A percentile compares a stretch with the other conserved stretches of the same genome.
Conservation (phyloP, 2,113 vertebrate species). For the Urocolius indicus region DNA sequence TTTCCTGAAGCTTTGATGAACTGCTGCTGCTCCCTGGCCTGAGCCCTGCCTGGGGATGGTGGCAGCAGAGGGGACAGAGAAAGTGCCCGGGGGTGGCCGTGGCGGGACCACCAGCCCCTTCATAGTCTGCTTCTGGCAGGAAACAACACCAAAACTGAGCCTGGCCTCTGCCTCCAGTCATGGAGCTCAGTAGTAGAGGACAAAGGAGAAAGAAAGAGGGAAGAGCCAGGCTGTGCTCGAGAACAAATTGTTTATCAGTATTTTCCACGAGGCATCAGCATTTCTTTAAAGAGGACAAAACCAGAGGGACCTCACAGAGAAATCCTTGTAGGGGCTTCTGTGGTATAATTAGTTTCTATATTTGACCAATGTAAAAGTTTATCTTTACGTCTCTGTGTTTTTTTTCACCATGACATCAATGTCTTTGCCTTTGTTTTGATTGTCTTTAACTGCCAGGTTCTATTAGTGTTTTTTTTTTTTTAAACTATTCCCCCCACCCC, state of each 20-base stretch:
- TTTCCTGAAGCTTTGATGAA: neutral
- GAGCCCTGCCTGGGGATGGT: neutral
- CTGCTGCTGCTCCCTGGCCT: neutral
- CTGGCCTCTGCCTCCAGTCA: neutral
- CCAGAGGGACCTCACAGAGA: constrained; percentile 19
- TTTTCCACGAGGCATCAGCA: constrained; percentile 48
- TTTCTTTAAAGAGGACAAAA: constrained; percentile 59
- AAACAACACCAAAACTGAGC: neutral
- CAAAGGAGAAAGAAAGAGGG: neutral
- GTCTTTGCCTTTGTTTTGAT: constrained; percentile 41
- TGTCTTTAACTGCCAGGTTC: constrained; percentile 47
- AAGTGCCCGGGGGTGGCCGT: rapidly evolving
- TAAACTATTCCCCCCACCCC: neutral
- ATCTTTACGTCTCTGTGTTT: constrained; percentile 45
- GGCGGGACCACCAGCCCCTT: neutral
- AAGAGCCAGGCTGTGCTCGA: neutral
- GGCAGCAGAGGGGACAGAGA: neutral
- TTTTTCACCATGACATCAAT: constrained; percentile 55
- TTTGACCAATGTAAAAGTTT: constrained; percentile 58
- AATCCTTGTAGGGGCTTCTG: neutral
- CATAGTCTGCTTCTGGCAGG: neutral
- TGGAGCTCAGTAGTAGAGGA: neutral
- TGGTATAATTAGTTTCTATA: constrained; percentile 53
- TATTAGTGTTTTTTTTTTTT: constrained; percentile 28
- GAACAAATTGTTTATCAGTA: constrained; percentile 23